These are phyloP conservation scores for Machimus atricapillus DNA, from an alignment of 2,888 invertebrate genomes.

Conservation along the genomic window DNA sequence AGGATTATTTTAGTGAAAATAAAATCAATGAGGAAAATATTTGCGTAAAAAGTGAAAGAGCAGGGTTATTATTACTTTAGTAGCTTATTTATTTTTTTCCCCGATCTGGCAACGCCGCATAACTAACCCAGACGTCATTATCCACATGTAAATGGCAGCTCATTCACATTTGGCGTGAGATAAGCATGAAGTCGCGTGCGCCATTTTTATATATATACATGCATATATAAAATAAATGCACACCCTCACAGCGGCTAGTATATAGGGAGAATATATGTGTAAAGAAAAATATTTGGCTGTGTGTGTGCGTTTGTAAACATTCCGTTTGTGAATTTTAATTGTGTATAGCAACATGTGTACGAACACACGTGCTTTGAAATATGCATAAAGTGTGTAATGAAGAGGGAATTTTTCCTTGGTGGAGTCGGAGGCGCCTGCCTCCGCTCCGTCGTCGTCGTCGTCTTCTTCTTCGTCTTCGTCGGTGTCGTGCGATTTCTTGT, in stretches of 20 bases:
- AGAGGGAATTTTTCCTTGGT: neutral
- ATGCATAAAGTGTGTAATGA: slow-evolving; percentile 22
- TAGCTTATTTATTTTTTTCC: neutral
- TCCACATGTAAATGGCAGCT: slow-evolving; percentile 43
- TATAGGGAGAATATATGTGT: neutral
- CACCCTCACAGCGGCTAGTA: neutral
- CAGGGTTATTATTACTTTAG: neutral
- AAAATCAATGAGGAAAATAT: neutral
- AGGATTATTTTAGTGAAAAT: neutral
- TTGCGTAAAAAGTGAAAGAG: neutral
- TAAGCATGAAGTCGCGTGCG: slow-evolving; percentile 33
- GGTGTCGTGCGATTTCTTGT: neutral
- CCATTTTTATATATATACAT: neutral
- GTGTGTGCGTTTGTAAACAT: neutral
- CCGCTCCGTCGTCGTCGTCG: neutral
- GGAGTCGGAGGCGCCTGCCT: slow-evolving; percentile 13
- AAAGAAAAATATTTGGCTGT: neutral
- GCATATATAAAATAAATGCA: neutral
- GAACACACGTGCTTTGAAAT: slow-evolving; percentile 52
- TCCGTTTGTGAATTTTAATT: slow-evolving; percentile 19
- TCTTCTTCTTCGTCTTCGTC: too few species aligned
- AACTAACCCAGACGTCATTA: slow-evolving; percentile 51
- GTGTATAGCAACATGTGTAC: slow-evolving; percentile 53
- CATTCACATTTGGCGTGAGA: slow-evolving; percentile 11
- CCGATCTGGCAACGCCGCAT: slow-evolving; percentile 47